Conservation (phyloP, 2,113 vertebrate genomes). For the Zosterops pallidus region DNA sequence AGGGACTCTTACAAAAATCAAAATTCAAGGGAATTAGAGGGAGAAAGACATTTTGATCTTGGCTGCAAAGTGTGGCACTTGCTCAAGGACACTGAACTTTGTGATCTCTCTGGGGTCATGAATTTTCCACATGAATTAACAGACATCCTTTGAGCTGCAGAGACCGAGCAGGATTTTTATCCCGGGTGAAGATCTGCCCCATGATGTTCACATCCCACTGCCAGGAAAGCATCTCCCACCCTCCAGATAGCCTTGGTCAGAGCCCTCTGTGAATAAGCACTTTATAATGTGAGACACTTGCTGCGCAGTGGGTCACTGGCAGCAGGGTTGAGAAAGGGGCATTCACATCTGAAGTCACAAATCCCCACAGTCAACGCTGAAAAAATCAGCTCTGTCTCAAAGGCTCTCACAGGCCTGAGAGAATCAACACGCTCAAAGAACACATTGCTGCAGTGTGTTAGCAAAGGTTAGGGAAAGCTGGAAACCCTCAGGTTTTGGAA, state of each 20-base stretch:
- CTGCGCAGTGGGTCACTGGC: slow-evolving; percentile 47
- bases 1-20: background rate
- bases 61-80: background rate
- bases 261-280: slow-evolving; percentile 46
- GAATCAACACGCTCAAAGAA: background rate
- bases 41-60: background rate
- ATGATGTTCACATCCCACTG: background rate
- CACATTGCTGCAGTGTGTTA: background rate
- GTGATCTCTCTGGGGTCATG: background rate
- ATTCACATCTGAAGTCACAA: slow-evolving; percentile 40
- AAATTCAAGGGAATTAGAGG: background rate
- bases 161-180: background rate
- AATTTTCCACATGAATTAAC: slow-evolving; percentile 47
- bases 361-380: background rate
- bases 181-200: slow-evolving; percentile 14
- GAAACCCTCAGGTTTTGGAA: background rate
- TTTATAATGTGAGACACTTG: slow-evolving; percentile 45
- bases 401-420: slow-evolving; percentile 9
- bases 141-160: slow-evolving; percentile 15
- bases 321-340: slow-evolving; percentile 53
- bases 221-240: slow-evolving; percentile 48
- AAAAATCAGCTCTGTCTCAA: slow-evolving; percentile 25
- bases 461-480: background rate
- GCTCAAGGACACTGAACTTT: slow-evolving; percentile 38
- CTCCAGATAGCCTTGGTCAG: slow-evolving; percentile 21